A percentile compares a stretch with the other conserved stretches of the same genome.
These are phyloP conservation scores for Dasyornis broadbenti DNA, from an alignment of 2,113 vertebrate genomes.

Conservation along the genomic window DNA sequence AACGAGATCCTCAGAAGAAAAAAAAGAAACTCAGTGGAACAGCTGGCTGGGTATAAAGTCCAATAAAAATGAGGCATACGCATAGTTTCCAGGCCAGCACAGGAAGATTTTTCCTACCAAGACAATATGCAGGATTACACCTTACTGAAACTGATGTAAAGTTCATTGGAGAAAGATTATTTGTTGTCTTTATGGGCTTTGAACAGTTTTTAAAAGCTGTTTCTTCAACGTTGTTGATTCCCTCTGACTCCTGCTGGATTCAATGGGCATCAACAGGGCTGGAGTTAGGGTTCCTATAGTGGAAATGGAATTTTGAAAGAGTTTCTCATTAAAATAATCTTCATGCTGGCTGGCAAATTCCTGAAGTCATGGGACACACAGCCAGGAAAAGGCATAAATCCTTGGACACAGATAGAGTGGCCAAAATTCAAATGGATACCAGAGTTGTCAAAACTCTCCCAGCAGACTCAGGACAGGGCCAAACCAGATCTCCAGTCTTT, in stretches of 20 bases:
- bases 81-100: background rate
- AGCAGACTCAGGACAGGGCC: background rate
- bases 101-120: background rate
- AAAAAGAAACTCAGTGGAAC: background rate
- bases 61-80: background rate
- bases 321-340: conserved; percentile 7
- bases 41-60: background rate
- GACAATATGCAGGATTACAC: background rate
- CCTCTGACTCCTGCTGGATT: background rate
- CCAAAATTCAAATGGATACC: background rate
- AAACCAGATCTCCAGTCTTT: background rate
- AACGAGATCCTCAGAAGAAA: background rate
- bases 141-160: background rate
- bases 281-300: background rate
- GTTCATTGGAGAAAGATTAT: background rate
- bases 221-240: background rate
- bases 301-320: background rate
- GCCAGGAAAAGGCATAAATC: conserved; percentile 39
- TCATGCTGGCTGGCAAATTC: background rate
- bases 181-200: background rate
- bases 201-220: background rate
- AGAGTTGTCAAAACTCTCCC: background rate
- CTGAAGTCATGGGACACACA: background rate
- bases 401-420: background rate
- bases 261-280: background rate